These are phyloP conservation scores for Actenoides lindsayi DNA, from an alignment of 2,113 vertebrate species.

Conservation along the genomic window DNA sequence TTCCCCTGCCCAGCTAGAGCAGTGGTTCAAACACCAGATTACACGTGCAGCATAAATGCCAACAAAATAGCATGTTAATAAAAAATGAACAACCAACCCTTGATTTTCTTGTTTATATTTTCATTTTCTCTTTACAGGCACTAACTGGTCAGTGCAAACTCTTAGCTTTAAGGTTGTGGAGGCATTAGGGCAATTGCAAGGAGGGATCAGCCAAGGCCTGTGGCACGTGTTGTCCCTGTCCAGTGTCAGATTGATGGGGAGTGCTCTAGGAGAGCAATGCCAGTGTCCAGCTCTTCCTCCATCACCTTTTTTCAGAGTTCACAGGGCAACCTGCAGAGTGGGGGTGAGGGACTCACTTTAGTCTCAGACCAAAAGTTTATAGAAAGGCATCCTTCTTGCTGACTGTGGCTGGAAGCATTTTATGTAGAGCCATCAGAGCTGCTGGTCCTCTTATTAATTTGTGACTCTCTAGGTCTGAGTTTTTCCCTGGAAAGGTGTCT, in stretches of 20 bases:
- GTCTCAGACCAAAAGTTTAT: not conserved
- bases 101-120: not conserved
- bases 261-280: not conserved
- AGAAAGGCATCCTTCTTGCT: not conserved
- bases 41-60: not conserved
- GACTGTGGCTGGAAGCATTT: not conserved
- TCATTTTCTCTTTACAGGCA: not conserved
- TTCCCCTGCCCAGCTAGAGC: not conserved
- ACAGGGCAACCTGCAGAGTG: not conserved
- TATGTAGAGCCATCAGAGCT: not conserved
- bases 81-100: not conserved
- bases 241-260: not conserved
- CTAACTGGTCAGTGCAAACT: not conserved
- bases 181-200: not conserved
- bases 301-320: no score
- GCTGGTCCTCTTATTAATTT: not conserved
- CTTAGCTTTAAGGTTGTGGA: not conserved
- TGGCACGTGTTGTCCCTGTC: not conserved
- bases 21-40: not conserved
- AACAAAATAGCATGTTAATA: not conserved
- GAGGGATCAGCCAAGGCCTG: not conserved
- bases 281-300: not conserved
- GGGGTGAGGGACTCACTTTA: not conserved
- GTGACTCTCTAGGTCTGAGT: not conserved
- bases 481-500: not conserved